phyloP scores from a whole-genome alignment of 2,888 invertebrate genomes.

The Lasioglossum villosulum region DNA sequence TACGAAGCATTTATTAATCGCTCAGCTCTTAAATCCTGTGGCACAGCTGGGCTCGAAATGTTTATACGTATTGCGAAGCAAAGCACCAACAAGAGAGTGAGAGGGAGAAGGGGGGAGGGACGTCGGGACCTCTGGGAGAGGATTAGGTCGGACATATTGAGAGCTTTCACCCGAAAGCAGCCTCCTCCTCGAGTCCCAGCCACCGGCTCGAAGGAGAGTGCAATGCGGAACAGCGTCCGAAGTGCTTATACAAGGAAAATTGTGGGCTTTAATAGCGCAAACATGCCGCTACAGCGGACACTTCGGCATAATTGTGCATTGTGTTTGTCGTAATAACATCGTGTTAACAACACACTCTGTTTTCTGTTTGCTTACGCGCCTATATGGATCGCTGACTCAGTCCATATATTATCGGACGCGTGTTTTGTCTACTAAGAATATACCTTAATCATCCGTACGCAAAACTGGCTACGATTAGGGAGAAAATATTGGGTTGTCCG shows the following conservation, averaged over 20 bases:
- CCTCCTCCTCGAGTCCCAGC: slow-evolving; percentile 57
- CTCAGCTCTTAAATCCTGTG: slow-evolving; percentile 81
- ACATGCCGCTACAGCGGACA: slow-evolving; percentile 34
- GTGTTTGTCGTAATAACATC: slow-evolving; percentile 47
- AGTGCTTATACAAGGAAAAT: slow-evolving; percentile 58
- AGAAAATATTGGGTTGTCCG: neutral
- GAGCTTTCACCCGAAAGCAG: slow-evolving; percentile 76
- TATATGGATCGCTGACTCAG: neutral
- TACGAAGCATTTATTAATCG: slow-evolving; percentile 82
- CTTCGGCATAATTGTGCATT: slow-evolving; percentile 54
- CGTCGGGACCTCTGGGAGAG: slow-evolving; percentile 76
- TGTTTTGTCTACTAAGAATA: neutral
- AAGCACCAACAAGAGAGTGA: slow-evolving; percentile 56
- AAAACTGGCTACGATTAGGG: neutral
- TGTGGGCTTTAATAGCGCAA: slow-evolving; percentile 55
- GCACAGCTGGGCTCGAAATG: slow-evolving; percentile 81
- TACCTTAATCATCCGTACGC: neutral
- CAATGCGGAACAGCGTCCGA: slow-evolving; percentile 51
- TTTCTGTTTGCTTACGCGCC: slow-evolving; percentile 12
- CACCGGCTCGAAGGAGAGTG: slow-evolving; percentile 32
- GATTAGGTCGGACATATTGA: slow-evolving; percentile 81
- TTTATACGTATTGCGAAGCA: slow-evolving; percentile 80
- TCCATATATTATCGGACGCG: neutral
- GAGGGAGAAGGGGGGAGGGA: slow-evolving; percentile 23
- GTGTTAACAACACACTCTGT: slow-evolving; percentile 18